Conservation (phyloP, 2,888 invertebrate genomes). For the Cerceris rybyensis region DNA sequence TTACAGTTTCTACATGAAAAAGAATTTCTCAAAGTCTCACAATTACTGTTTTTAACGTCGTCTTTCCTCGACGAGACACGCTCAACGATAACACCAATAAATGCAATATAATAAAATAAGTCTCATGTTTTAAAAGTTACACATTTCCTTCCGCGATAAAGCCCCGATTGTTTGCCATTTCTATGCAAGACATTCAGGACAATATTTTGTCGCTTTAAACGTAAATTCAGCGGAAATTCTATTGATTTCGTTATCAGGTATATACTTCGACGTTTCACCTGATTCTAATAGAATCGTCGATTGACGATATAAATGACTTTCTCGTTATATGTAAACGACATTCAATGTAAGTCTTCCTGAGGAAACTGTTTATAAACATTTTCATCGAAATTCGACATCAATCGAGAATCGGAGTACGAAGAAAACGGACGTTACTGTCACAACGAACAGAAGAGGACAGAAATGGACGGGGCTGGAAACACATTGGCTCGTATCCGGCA, state of each 20-base stretch:
- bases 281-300: neutral
- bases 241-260: neutral
- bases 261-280: neutral
- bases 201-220: neutral
- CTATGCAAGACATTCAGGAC: conserved; percentile 2
- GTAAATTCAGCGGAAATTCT: conserved; percentile 5
- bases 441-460: conserved; percentile 40
- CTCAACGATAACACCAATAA: conserved; percentile 12
- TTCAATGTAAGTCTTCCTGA: too few species aligned
- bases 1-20: conserved; percentile 6
- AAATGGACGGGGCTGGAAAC: conserved; percentile 58
- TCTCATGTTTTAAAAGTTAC: neutral
- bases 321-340: too few species aligned
- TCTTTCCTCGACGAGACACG: conserved; percentile 12
- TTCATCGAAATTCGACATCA: conserved; percentile 3
- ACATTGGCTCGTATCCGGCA: conserved; percentile 27
- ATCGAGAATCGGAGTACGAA: conserved; percentile 15
- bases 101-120: conserved; percentile 19
- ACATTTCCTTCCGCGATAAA: neutral
- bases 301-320: too few species aligned
- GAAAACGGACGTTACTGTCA: conserved; percentile 38
- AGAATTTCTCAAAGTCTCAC: neutral
- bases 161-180: neutral
- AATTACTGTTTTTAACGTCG: conserved; percentile 15
- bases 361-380: neutral